These are phyloP conservation scores for Crotalus adamanteus DNA, from an alignment of 2,797 vertebrate genomes.

Conservation along the genomic window DNA sequence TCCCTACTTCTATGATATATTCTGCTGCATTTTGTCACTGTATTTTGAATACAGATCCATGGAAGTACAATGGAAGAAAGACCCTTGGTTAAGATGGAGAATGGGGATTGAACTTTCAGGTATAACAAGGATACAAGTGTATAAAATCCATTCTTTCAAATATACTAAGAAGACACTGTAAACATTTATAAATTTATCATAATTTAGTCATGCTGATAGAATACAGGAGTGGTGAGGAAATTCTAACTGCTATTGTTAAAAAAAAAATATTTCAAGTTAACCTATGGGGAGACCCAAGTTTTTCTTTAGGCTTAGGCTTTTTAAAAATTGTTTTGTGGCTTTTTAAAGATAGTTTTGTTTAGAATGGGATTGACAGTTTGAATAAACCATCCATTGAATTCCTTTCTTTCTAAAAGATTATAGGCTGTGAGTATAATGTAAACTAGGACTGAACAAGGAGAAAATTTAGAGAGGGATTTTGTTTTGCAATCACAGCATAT, in stretches of 20 bases:
- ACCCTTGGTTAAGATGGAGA: neutral
- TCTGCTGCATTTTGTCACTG: neutral
- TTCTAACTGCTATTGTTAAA: neutral
- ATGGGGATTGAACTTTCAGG: neutral
- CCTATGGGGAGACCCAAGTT: neutral
- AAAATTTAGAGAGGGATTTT: slow-evolving; percentile 6
- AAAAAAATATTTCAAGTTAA: neutral
- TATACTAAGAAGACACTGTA: neutral
- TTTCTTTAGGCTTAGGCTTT: neutral
- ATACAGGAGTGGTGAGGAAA: neutral
- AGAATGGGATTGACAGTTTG: neutral
- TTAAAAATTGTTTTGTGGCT: neutral
- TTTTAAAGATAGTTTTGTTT: neutral
- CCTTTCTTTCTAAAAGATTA: slow-evolving; percentile 3
- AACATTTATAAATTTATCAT: neutral
- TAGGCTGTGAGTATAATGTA: neutral
- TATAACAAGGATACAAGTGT: neutral
- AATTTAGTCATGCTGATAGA: neutral
- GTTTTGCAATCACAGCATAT: slow-evolving; percentile 10
- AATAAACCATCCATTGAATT: neutral
- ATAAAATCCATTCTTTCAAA: neutral
- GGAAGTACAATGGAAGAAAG: neutral
- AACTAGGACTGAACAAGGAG: slow-evolving; percentile 29
- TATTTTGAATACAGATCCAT: neutral
- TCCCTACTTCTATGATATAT: neutral